Evolutionary conservation across 2,888 invertebrate species (phyloP).

Genomic region (Hartigia nigra): DNA sequence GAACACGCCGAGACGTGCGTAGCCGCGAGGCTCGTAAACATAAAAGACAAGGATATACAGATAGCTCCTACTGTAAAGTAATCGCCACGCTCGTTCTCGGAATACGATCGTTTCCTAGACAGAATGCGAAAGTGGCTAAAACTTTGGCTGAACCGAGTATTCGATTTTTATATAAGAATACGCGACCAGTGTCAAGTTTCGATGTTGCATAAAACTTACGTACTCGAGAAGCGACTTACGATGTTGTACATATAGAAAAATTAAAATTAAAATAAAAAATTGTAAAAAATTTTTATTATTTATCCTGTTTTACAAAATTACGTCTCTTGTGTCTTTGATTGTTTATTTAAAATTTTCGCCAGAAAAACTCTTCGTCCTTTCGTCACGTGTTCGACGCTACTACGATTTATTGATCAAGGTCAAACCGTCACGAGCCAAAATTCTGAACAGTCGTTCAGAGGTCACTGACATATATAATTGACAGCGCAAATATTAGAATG

Average conservation of each 20-base stretch:
- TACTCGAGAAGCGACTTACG: not conserved
- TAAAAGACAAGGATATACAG: not conserved
- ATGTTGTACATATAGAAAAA: not conserved
- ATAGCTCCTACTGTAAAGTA: not conserved
- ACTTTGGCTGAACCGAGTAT: not conserved
- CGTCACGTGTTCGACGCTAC: not conserved
- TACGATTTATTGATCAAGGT: not conserved
- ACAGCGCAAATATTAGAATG: not conserved
- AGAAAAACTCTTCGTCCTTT: not conserved
- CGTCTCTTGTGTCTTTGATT: no score
- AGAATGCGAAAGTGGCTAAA: not conserved
- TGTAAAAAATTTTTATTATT: no score
- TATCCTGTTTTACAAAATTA: no score
- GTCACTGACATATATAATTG: not conserved
- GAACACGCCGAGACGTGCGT: not conserved
- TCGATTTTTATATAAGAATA: not conserved
- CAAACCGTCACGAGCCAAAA: not conserved
- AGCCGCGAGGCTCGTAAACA: not conserved
- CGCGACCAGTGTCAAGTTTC: not conserved
- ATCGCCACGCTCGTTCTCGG: not conserved
- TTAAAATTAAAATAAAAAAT: not conserved
- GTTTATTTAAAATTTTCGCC: not conserved
- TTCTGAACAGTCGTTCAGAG: not conserved
- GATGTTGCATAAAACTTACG: not conserved
- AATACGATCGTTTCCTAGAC: not conserved